Base-by-base conservation (phyloP, 1,140 invertebrate genomes). In the Scaptomyza pallida region DNA sequence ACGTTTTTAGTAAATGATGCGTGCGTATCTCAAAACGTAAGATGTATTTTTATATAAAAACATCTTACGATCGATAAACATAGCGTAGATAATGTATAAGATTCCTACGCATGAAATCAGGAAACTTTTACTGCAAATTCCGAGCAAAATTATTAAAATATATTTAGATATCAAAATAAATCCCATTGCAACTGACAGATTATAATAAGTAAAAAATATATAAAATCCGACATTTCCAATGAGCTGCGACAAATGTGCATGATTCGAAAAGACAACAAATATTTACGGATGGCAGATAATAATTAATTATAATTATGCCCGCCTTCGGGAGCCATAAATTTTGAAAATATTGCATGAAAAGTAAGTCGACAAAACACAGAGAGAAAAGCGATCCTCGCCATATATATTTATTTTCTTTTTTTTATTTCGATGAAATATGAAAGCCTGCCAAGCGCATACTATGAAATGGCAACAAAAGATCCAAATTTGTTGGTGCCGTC, bases 401-500 rank as follows among this genome's bases (percentile, higher is more conserved):
- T 55, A 57, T 69, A 70, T 72, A 50, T 78, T 67, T 52, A 54
- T 13, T 44, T 67, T 30, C 54, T 21, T 61, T 6, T 55, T 72
- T 52, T 37, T 23, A n/a, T n/a, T n/a, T n/a, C n/a, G n/a, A n/a
- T 44, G 33, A 79, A 68, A 80, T 68, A 61, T 75, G 62, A 33
- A 77, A 80, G 16, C 40, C 51, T 62, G 50, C 12, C 48, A 13
- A 65, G 61, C 62, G 57, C 67, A 79, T 77, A 60, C 48, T 51
- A 64, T 43, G 45, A 63, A 79, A 59, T 70, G 54, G 57, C 51
- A 73, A 73, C 71, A 73, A 69, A 69, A 57, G 51, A 45, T 30
- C 37, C 9, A 63, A 85, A 85, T 86, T n/a, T 88, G 63, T 86
- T 86, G 82, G 82, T 86, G 82, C 82, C 82, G 82, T 86, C 82